Evolutionary conservation across 2,888 invertebrate genomes (phyloP).

Genomic region (Nephrotoma flavescens): DNA sequence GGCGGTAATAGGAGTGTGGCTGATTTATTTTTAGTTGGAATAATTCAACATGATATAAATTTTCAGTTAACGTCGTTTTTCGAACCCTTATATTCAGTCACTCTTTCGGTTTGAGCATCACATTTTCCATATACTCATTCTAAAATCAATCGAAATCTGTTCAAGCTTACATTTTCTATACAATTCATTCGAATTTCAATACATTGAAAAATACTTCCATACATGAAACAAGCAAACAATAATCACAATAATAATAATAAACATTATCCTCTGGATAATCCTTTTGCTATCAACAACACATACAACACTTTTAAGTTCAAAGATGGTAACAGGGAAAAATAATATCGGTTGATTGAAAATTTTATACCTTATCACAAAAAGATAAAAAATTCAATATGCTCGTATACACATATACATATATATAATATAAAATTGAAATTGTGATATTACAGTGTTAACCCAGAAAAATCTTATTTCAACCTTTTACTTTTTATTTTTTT

Average conservation of each 20-base stretch:
- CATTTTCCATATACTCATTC: background rate
- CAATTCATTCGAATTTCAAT: background rate
- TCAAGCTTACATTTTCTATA: background rate
- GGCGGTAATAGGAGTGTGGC: too few species aligned
- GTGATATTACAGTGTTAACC: background rate
- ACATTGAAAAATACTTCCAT: background rate
- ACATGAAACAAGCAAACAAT: background rate
- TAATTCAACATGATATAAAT: too few species aligned
- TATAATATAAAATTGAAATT: background rate
- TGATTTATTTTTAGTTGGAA: too few species aligned
- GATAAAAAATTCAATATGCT: background rate
- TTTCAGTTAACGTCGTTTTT: too few species aligned
- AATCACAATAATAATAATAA: background rate
- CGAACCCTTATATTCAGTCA: too few species aligned
- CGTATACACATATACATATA: background rate
- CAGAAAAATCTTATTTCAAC: background rate
- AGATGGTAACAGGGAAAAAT: background rate
- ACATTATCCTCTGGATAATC: background rate
- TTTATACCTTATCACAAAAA: background rate
- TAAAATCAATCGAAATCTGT: too few species aligned
- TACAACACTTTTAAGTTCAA: background rate
- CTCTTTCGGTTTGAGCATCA: too few species aligned
- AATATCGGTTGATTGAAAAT: background rate
- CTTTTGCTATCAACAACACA: background rate
- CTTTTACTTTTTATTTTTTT: background rate